Conservation (phyloP, 1,140 invertebrate species). For the Pteromalus puparum region DNA sequence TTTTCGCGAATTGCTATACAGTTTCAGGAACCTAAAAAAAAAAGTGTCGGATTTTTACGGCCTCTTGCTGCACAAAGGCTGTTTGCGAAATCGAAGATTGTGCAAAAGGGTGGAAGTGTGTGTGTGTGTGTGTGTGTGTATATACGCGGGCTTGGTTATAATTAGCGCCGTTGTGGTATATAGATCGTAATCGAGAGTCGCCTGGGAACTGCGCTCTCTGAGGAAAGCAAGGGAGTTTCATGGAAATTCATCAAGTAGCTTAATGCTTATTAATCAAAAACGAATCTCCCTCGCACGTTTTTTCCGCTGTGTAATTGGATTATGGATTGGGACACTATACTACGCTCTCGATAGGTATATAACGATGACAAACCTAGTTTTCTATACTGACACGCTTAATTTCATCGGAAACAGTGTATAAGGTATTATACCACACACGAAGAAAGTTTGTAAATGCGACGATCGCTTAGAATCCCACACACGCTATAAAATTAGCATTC, state of each 20-base stretch:
- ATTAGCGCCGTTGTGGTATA: neutral
- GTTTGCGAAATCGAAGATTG: conserved; percentile 12
- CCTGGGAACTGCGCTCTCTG: neutral
- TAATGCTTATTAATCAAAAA: too few species aligned
- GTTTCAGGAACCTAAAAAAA: neutral
- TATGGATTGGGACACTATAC: too few species aligned
- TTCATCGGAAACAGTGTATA: neutral
- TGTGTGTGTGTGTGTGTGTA: neutral
- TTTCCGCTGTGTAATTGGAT: too few species aligned
- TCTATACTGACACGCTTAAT: neutral
- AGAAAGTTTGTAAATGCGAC: neutral
- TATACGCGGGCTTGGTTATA: neutral
- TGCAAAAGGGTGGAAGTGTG: neutral
- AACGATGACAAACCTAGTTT: too few species aligned
- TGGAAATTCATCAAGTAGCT: neutral
- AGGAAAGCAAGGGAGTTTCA: neutral
- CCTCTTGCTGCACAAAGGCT: neutral
- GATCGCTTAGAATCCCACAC: neutral
- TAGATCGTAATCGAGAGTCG: conserved; percentile 1
- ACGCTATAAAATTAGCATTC: neutral
- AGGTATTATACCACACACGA: neutral
- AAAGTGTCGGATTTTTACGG: neutral
- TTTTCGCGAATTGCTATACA: neutral
- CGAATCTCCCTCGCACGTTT: too few species aligned
- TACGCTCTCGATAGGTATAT: too few species aligned